These are phyloP conservation scores for Acheta domesticus DNA, from an alignment of 2,888 invertebrate genomes.

Conservation along the genomic window DNA sequence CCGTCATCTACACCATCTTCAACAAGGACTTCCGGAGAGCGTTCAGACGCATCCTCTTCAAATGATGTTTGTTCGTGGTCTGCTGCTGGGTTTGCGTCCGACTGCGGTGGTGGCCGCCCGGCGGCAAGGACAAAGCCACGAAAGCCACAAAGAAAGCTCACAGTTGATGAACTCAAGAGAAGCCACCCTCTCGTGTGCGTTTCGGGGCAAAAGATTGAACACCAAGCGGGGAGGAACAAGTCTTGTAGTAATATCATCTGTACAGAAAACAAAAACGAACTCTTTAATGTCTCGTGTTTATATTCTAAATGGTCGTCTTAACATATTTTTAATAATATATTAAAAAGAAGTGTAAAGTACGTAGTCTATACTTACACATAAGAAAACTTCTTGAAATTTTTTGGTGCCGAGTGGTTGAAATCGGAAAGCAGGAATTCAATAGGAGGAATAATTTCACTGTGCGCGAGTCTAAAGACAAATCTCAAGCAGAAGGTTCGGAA, in stretches of 20 bases:
- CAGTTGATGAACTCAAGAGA: slow-evolving; percentile 26
- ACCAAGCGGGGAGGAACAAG: too few relatives aligned
- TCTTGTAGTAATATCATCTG: not conserved
- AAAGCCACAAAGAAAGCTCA: slow-evolving; percentile 21
- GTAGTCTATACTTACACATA: not conserved
- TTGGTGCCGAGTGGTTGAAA: not conserved
- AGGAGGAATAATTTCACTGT: not conserved
- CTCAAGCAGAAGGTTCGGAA: not conserved
- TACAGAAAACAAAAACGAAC: not conserved
- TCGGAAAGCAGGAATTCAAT: not conserved
- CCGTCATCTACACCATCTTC: slow-evolving; percentile 94
- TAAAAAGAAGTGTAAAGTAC: not conserved
- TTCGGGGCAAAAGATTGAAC: too few relatives aligned
- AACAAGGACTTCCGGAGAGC: slow-evolving; percentile 96
- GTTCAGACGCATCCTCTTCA: slow-evolving; percentile 91
- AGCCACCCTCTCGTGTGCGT: too few relatives aligned
- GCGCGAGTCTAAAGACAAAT: not conserved
- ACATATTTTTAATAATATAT: not conserved
- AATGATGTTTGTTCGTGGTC: slow-evolving; percentile 87
- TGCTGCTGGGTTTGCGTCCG: slow-evolving; percentile 60
- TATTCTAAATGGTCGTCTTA: slow-evolving; percentile 18
- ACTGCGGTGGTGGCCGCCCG: not conserved
- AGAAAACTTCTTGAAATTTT: not conserved
- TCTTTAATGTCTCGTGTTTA: not conserved
- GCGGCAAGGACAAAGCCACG: slow-evolving; percentile 26